These are phyloP conservation scores for Stenodera caucasica DNA, from an alignment of 2,888 invertebrate genomes.

Conservation along the genomic window DNA sequence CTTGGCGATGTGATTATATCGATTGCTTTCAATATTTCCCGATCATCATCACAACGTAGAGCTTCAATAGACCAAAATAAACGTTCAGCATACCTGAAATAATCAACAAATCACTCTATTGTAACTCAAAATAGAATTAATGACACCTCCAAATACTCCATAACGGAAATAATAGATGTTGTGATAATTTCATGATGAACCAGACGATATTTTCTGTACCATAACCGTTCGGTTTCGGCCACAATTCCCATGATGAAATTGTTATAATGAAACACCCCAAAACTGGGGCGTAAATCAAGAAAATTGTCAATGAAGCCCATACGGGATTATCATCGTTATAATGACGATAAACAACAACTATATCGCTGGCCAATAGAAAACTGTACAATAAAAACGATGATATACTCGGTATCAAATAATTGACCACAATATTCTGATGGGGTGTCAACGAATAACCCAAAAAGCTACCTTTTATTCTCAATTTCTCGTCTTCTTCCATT, in stretches of 20 bases:
- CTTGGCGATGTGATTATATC: slow-evolving; percentile 62
- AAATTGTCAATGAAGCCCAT: slow-evolving; percentile 57
- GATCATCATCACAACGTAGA: slow-evolving; percentile 63
- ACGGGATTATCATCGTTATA: slow-evolving; percentile 61
- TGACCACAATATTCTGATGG: slow-evolving; percentile 57
- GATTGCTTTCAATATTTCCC: slow-evolving; percentile 64
- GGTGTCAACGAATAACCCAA: slow-evolving; percentile 51
- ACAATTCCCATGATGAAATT: slow-evolving; percentile 62
- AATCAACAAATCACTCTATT: slow-evolving; percentile 1
- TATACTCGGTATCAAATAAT: slow-evolving; percentile 61
- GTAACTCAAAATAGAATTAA: background rate
- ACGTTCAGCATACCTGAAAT: slow-evolving; percentile 67
- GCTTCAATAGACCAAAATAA: slow-evolving; percentile 79
- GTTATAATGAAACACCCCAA: slow-evolving; percentile 63
- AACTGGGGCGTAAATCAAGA: slow-evolving; percentile 61
- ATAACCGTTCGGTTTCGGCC: slow-evolving; percentile 58
- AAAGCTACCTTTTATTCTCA: slow-evolving; percentile 36
- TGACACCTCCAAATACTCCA: slow-evolving; percentile 68
- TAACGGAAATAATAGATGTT: slow-evolving; percentile 62
- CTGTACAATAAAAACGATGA: slow-evolving; percentile 66
- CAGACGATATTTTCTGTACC: slow-evolving; percentile 56
- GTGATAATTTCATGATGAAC: slow-evolving; percentile 57
- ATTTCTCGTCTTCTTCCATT: background rate
- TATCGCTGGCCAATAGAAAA: slow-evolving; percentile 68
- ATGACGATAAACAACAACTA: slow-evolving; percentile 67